These are phyloP conservation scores for Ascaphus truei DNA, from an alignment of 2,113 vertebrate genomes.

Conservation along the genomic window DNA sequence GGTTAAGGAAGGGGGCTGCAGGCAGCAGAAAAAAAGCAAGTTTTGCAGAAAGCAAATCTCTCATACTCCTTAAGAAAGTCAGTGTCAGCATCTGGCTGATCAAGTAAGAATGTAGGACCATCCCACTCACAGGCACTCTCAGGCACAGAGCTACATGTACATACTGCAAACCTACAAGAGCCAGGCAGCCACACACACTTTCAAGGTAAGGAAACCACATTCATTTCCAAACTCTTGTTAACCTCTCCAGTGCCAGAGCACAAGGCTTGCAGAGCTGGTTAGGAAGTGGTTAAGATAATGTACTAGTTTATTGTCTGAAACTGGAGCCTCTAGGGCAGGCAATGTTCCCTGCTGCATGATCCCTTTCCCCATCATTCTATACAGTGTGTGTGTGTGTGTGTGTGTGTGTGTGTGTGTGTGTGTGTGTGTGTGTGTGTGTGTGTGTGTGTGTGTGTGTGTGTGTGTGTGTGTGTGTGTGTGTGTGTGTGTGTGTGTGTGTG, in stretches of 20 bases:
- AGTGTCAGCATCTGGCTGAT: slow-evolving; percentile 36
- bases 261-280: too few relatives aligned
- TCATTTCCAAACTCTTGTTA: not conserved
- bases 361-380: not conserved
- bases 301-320: not conserved
- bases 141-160: slow-evolving; percentile 20
- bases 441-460: not conserved
- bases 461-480: not conserved
- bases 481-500: not conserved
- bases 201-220: slow-evolving; percentile 4
- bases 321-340: not conserved
- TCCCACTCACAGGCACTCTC: slow-evolving; percentile 18
- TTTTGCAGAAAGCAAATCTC: slow-evolving; percentile 11
- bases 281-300: too few relatives aligned
- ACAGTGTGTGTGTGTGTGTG: too few relatives aligned
- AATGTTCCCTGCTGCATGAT: slow-evolving; percentile 4
- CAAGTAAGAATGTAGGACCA: slow-evolving; percentile 31
- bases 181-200: not conserved
- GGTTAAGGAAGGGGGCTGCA: not conserved
- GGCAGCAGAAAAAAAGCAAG: not conserved
- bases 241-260: not conserved
- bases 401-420: too few relatives aligned
- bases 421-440: too few relatives aligned
- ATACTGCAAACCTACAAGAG: slow-evolving; percentile 17
- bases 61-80: slow-evolving; percentile 32